These are phyloP conservation scores for Leptarthrus brevirostris DNA, from an alignment of 2,888 invertebrate species.

Conservation along the genomic window DNA sequence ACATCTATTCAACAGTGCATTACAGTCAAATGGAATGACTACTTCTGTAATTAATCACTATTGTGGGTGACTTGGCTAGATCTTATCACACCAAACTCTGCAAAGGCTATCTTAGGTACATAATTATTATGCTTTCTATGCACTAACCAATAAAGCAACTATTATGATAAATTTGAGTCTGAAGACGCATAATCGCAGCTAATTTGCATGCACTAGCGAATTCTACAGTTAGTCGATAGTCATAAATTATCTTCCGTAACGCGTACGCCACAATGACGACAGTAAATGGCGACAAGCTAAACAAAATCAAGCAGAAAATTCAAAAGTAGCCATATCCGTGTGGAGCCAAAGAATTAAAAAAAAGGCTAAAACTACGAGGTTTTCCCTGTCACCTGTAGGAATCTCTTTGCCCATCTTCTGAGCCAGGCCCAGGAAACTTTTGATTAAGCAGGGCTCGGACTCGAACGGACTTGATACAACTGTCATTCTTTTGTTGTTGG, in stretches of 20 bases:
- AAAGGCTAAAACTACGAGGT: background rate
- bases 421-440: background rate
- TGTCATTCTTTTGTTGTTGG: background rate
- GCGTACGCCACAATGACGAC: conserved; percentile 5
- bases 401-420: background rate
- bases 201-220: conserved; percentile 45
- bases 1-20: too few relatives aligned
- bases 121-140: too few relatives aligned
- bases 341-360: conserved; percentile 5
- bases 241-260: conserved; percentile 47
- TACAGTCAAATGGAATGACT: too few relatives aligned
- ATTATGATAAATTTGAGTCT: background rate
- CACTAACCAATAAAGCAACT: conserved; percentile 14
- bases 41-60: too few relatives aligned
- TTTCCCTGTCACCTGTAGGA: conserved; percentile 40
- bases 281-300: conserved; percentile 11
- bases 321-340: background rate
- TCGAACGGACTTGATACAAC: background rate
- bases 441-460: background rate
- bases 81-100: too few relatives aligned
- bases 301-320: background rate
- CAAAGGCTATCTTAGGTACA: too few relatives aligned
- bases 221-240: conserved; percentile 43
- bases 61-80: too few relatives aligned
- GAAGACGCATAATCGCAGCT: conserved; percentile 21